Evolutionary conservation across 2,113 vertebrate species (phyloP), one percentile per base, ranked within the genome.

Genomic region (Maccullochella peelii): DNA sequence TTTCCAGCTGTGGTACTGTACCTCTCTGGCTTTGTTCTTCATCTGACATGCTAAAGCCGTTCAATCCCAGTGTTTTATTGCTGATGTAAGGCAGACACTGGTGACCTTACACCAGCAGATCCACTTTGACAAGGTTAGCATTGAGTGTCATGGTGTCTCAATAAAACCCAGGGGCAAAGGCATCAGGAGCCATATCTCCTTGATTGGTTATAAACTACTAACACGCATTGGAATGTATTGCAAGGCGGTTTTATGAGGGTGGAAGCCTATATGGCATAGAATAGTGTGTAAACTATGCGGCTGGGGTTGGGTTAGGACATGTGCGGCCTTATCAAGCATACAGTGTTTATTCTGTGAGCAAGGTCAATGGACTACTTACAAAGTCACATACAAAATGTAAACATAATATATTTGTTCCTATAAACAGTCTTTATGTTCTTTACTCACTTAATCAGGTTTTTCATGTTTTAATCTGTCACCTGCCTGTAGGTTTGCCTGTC

Each of bases 121-220:
- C 5, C 38, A 30, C 57, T 68, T 38, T 75, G 76, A 86, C 78
- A 79, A 86, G 80, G 80, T 85, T 67, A 76, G 67, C 73, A 77
- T 30, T 15, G 10, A 84, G 73, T 77, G 66, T 79, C 65, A 61
- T 54, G 21, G 47, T 47, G 63, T 73, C 70, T 83, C 33, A 75
- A 73, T 88, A 86, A 90, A 88, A 78, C 65, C 67, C 72, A 82
- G 54, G 47, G 74, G 72, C 25, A 78, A 61, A 57, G n/a, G 36
- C 66, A 74, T 72, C 20, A 1, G 50, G 47, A 70, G 63, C 49
- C 49, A 27, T 50, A 52, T 77, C 69, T 77, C 78, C 76, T 67
- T 72, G 65, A 86, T 86, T 86, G 74, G 61, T 70, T 80, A 75
- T 75, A 16, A 77, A 85, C 20, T 33, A 42, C 52, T 33, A 52